These are phyloP conservation scores for Mythimna vitellina DNA, from an alignment of 2,888 invertebrate species.

Conservation along the genomic window DNA sequence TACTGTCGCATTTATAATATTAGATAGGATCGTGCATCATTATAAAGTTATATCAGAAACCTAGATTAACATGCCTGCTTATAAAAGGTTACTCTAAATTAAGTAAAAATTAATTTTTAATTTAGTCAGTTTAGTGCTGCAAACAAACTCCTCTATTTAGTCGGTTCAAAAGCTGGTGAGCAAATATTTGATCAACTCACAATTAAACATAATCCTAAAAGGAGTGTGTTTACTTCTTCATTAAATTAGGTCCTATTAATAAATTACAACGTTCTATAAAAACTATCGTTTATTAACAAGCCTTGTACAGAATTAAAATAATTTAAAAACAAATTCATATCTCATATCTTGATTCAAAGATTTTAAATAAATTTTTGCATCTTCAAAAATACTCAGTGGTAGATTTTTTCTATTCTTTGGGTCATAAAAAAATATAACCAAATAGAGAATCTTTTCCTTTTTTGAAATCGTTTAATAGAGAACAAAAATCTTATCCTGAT, in stretches of 20 bases:
- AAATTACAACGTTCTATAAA: no score
- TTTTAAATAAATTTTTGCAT: background rate
- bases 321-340: background rate
- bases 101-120: background rate
- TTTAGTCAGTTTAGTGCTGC: background rate
- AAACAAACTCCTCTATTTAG: background rate
- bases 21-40: background rate
- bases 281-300: background rate
- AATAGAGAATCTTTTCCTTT: no score
- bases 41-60: background rate
- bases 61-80: background rate
- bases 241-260: background rate
- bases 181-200: background rate
- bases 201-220: background rate
- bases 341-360: background rate
- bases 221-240: background rate
- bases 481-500: background rate
- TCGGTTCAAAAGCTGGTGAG: background rate
- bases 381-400: background rate
- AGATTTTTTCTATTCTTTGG: background rate
- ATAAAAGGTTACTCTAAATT: background rate
- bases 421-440: background rate
- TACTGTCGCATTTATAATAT: no score
- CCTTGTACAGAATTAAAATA: background rate
- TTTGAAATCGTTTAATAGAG: no score